phyloP scores from a whole-genome alignment of 2,113 vertebrate species.

The Apeltes quadracus region DNA sequence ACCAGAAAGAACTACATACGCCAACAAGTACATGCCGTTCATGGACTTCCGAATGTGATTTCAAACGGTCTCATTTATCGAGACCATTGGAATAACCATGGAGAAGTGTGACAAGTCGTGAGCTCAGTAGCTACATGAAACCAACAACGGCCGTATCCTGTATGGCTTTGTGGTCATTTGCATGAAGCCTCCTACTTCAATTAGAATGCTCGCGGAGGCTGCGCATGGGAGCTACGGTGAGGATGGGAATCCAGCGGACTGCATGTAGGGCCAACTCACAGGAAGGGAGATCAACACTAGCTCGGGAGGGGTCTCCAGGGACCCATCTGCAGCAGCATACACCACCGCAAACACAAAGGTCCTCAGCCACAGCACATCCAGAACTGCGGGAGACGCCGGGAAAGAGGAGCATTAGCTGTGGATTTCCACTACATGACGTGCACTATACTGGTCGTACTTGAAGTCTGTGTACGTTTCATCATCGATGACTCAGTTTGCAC shows the following conservation, averaged over 20 bases:
- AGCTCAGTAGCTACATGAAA: not conserved
- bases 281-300: conserved; percentile 91
- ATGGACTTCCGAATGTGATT: not conserved
- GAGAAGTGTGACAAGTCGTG: not conserved
- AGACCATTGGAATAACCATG: not conserved
- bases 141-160: not conserved
- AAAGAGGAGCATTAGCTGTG: not conserved
- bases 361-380: conserved; percentile 95
- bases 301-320: conserved; percentile 89
- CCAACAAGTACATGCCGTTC: not conserved
- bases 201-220: not conserved
- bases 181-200: not conserved
- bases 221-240: not conserved
- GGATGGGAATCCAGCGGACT: not conserved
- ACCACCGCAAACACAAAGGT: conserved; percentile 91
- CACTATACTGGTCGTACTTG: not conserved
- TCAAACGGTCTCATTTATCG: not conserved
- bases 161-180: not conserved
- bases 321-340: conserved; percentile 91
- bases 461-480: not conserved
- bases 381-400: conserved; percentile 76
- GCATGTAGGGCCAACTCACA: conserved; percentile 77
- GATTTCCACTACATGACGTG: not conserved
- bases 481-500: not conserved
- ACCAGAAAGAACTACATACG: not conserved